Percentiles rank a stretch among this genome's conserved stretches.
These are phyloP conservation scores for Araneus ventricosus DNA, from an alignment of 1,140 invertebrate species.

Conservation along the genomic window DNA sequence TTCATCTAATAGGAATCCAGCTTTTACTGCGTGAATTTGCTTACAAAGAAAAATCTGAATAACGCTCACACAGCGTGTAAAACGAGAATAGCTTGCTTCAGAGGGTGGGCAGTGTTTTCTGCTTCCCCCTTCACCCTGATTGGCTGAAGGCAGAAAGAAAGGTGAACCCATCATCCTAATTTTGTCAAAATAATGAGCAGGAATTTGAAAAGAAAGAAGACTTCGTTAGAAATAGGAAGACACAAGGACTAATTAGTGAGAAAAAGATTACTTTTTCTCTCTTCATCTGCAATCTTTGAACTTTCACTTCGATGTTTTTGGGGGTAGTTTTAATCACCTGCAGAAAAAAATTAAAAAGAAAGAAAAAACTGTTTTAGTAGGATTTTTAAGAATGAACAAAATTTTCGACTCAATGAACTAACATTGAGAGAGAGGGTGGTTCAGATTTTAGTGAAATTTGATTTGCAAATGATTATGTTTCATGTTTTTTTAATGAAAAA, in stretches of 20 bases:
- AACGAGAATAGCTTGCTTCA: background rate
- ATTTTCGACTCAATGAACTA: too few species aligned
- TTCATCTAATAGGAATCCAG: background rate
- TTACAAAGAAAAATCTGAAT: background rate
- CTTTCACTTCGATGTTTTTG: slow-evolving; percentile 17
- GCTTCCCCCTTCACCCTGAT: background rate
- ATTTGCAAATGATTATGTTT: too few species aligned
- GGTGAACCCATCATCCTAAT: slow-evolving; percentile 57
- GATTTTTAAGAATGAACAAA: too few species aligned
- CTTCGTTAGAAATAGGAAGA: slow-evolving; percentile 52
- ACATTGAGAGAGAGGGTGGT: too few species aligned
- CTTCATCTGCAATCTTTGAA: background rate
- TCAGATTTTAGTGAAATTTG: too few species aligned
- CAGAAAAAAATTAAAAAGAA: background rate
- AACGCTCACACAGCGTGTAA: background rate
- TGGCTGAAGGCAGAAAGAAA: background rate
- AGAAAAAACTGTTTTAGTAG: too few species aligned
- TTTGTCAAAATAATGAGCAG: slow-evolving; percentile 59
- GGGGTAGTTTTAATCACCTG: slow-evolving; percentile 7
- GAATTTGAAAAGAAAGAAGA: slow-evolving; percentile 48
- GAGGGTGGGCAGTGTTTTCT: background rate
- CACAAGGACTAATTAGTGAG: slow-evolving; percentile 40
- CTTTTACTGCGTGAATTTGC: background rate
- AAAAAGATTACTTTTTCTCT: slow-evolving; percentile 4
- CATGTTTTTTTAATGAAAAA: too few species aligned